Evolutionary conservation across 2,113 vertebrate species (phyloP), one percentile per base, ranked within the genome.

Genomic region (Geococcyx californianus): DNA sequence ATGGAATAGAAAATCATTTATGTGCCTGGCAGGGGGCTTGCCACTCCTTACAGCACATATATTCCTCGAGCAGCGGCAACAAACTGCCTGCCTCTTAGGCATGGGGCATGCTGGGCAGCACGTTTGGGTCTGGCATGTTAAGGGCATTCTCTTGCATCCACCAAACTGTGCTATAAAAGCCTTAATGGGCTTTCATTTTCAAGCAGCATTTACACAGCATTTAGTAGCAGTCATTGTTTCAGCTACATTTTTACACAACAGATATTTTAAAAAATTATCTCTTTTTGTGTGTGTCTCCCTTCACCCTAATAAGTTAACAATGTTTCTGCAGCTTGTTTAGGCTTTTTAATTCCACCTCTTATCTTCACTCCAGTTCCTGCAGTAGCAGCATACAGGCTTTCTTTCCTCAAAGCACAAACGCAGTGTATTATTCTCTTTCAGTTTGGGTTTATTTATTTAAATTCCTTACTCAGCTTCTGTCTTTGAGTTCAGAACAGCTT

Each of bases 11-110:
- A 13, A 49, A 42, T 25, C 10, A 40, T 33, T 67, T 36, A 31
- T 0, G 0, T 38, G 38, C 9, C 0, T 10, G 14, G 52, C 36
- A 6, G 24, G 49, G 29, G 33, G 12, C n/a, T 55, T 7, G 23
- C 12, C 19, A 19, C 42, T 40, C 14, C 52, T 63, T n/a, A 16
- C 36, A 12, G 5, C 19, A 42, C 17, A 3, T 9, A 6, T 31
- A 16, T 67, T 66, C 18, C 15, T 62, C 21, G 0, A 58, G 52
- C 51, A 78, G 36, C 16, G 23, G 3, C 29, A 45, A 64, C 42
- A 69, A 56, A 16, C 44, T 25, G 25, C 38, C 16, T 17, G 26
- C 12, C 16, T 29, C 24, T 10, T 3, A 7, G 11, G 36, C 28
- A 15, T 2, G 16, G 44, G 60, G 64, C 20, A 56, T 52, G 40